phyloP scores from a whole-genome alignment of 2,888 invertebrate genomes.

The Pristionchus arcanus region DNA sequence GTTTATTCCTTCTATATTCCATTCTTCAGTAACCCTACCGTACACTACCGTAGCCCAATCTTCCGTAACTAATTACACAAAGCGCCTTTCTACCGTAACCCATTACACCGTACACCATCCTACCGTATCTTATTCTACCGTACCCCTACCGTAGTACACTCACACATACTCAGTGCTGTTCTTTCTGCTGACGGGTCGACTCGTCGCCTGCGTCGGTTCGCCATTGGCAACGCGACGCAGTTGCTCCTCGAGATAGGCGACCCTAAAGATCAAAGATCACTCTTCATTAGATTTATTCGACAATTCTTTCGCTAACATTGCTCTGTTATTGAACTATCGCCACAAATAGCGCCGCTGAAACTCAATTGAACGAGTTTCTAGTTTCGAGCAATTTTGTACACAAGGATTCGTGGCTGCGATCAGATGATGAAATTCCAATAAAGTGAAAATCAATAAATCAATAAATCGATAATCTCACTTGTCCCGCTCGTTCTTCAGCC shows the following conservation, averaged over 20 bases:
- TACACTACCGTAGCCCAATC: no score
- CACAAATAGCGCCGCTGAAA: not conserved
- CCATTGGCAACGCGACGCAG: conserved; percentile 14
- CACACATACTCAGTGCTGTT: conserved; percentile 53
- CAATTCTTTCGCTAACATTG: not conserved
- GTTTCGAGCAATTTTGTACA: no score
- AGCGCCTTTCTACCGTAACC: not conserved
- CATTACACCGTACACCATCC: not conserved
- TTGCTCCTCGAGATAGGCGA: conserved; percentile 51
- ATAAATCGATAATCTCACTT: not conserved
- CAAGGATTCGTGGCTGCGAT: no score
- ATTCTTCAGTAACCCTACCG: no score
- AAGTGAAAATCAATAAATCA: not conserved
- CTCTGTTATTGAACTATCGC: not conserved
- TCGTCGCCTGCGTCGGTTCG: not conserved
- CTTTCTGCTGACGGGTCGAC: conserved; percentile 49
- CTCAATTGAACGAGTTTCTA: not conserved
- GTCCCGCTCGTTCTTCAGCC: conserved; percentile 55
- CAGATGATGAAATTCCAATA: not conserved
- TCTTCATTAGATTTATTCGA: not conserved
- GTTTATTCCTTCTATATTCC: no score
- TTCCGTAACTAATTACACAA: no score
- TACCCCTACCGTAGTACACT: not conserved
- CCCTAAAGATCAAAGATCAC: conserved; percentile 38
- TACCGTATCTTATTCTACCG: not conserved